Evolutionary conservation across 2,797 vertebrate species (phyloP), one percentile per base, ranked within the genome.

Genomic region (Argya squamiceps): DNA sequence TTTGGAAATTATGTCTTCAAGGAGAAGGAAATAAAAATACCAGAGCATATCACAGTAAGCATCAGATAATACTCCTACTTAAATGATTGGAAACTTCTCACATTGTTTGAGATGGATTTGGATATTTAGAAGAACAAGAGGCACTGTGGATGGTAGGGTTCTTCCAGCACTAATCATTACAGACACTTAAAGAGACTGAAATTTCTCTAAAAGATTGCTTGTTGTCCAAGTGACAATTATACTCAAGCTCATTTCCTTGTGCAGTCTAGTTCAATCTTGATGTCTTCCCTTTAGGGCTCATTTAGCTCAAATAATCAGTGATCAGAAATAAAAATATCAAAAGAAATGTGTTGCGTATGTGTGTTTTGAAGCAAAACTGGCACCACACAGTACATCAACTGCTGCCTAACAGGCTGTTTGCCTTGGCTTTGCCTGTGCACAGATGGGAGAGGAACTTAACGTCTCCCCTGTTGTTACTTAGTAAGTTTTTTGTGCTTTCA

Each of bases 401-500:
- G 84, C 92, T 93, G 88, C 84, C 88, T 81, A 89, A 65, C 94
- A 96, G 93, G 92, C 95, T 94, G 93, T 83, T 87, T 89, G 89
- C 84, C 88, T 95, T 93, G 93, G 95, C 93, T 97, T 87, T 91
- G 88, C 81, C 70, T 87, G 63, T 39, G 85, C 92, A 87, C 96
- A 96, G 94, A 97, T 93, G 94, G 96, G 88, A 93, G 60, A 89
- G 74, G 93, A 94, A 96, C 88, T 84, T 75, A 90, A 92, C 5
- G 2, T 94, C 92, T 94, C 88, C 63, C 59, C 71, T 94, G 91
- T 84, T 93, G 88, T 88, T 94, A 93, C 93, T 95, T 55, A 37
- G 9, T 41, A 95, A 89, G 52, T 70, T 94, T 93, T 87, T 52
- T 89, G 44, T 77, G 86, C 77, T 92, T 91, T 91, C 80, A 67